Base-by-base conservation (phyloP, 2,113 vertebrate genomes). In the Puffinus mauretanicus region DNA sequence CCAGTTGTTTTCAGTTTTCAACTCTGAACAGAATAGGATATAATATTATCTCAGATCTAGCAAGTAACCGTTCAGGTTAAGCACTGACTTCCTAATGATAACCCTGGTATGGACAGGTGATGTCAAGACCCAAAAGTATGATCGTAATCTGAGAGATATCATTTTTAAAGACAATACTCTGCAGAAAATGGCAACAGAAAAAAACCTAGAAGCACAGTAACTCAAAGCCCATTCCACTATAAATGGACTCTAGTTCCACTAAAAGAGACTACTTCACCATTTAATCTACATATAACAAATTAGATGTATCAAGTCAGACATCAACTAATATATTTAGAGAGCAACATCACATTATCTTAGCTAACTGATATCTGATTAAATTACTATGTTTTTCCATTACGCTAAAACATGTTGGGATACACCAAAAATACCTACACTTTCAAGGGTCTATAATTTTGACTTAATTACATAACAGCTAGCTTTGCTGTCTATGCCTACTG, bases 381-480 rank as follows among this genome's bases (percentile, higher is more conserved):
- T 78, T 58, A 16, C 14, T 81, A 7, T 69, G 19, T 40, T 90
- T 97, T 95, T 94, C 93, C 7, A 13, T 96, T 94, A 93, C 32
- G 44, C 40, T 94, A 88, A 93, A 90, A 52, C 32, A 54, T 89
- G 76, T 80, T 88, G 46, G 90, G 38, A 84, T 93, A 57, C 16
- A 94, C 66, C 29, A 93, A 95, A 95, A 95, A 55, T 82, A 80
- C 75, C 58, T 96, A 82, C 77, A 84, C 54, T 94, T 97, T 84
- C 78, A 88, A 20, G 44, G 83, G 66, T 65, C 78, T 96, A 42
- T 95, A 93, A 94, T 97, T 98, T 93, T 97, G 32, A 95, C 70
- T 96, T 97, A 95, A 97, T 90, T 97, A 89, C 71, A 42, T 96
- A 97, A 97, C 72, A 96, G 51, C 76, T 93, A 70, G 34, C 46